phyloP scores from a whole-genome alignment of 1,140 invertebrate genomes.

The Drosophila saltans region DNA sequence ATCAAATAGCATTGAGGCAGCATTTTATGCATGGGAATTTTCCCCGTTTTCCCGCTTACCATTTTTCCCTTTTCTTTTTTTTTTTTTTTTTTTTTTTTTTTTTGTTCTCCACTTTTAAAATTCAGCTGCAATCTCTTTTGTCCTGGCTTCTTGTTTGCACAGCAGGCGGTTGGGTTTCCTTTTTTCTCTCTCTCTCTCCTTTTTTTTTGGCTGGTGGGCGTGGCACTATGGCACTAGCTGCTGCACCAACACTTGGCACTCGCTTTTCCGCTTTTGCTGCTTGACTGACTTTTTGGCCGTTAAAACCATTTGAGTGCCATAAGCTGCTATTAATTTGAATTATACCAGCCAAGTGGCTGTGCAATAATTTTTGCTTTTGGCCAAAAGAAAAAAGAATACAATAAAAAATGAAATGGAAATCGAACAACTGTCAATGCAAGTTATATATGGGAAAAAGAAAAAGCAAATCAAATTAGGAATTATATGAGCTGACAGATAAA shows the following conservation, averaged over 20 bases:
- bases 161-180: slow-evolving; percentile 56
- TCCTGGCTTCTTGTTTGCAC: slow-evolving; percentile 33
- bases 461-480: slow-evolving; percentile 8
- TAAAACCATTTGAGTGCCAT: slow-evolving; percentile 77
- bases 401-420: background rate
- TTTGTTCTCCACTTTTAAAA: slow-evolving; percentile 14
- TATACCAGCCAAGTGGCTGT: slow-evolving; percentile 56
- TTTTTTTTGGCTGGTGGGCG: background rate
- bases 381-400: slow-evolving; percentile 24
- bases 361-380: slow-evolving; percentile 70
- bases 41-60: background rate
- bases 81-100: slow-evolving; percentile 4
- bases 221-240: slow-evolving; percentile 14
- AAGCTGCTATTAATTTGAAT: slow-evolving; percentile 82
- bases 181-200: no score
- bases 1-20: slow-evolving; percentile 30
- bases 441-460: slow-evolving; percentile 42
- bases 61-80: slow-evolving; percentile 4
- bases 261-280: slow-evolving; percentile 49
- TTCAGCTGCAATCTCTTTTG: slow-evolving; percentile 12
- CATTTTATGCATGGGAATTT: slow-evolving; percentile 39
- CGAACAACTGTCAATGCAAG: slow-evolving; percentile 66
- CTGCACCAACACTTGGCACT: slow-evolving; percentile 55
- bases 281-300: slow-evolving; percentile 73
- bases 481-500: slow-evolving; percentile 9